These are phyloP conservation scores for Argynnis bischoffii DNA, from an alignment of 2,888 invertebrate genomes.

Conservation along the genomic window DNA sequence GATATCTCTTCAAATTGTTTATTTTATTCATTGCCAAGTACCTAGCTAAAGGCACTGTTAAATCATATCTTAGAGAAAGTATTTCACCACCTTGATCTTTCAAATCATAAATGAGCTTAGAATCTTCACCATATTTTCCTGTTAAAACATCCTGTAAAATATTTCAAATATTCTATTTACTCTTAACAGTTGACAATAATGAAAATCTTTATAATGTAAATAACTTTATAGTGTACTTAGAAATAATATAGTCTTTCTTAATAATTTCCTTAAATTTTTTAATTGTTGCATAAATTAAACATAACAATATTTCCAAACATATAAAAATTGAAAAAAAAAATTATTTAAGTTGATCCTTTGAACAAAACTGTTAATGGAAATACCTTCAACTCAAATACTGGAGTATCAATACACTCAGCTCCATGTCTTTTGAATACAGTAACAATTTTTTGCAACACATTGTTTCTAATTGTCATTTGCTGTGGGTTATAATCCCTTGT, in stretches of 20 bases:
- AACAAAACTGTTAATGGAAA: background rate
- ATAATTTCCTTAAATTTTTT: no score
- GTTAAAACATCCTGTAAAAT: slow-evolving; percentile 93
- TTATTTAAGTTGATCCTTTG: background rate
- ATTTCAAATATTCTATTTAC: slow-evolving; percentile 17
- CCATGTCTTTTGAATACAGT: slow-evolving; percentile 97
- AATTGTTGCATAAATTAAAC: no score
- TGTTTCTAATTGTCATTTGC: slow-evolving; percentile 96
- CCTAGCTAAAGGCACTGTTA: slow-evolving; percentile 98
- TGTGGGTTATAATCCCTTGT: slow-evolving; percentile 97
- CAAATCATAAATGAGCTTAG: slow-evolving; percentile 98
- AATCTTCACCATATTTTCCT: slow-evolving; percentile 99
- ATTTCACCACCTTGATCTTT: slow-evolving; percentile 99
- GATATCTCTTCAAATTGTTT: slow-evolving; percentile 95
- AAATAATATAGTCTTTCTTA: no score
- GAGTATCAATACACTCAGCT: slow-evolving; percentile 98
- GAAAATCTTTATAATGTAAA: no score
- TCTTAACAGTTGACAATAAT: slow-evolving; percentile 1
- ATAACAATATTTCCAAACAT: no score
- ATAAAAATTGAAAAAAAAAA: no score
- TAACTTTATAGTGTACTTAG: no score
- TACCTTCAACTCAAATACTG: slow-evolving; percentile 98
- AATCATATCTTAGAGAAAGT: slow-evolving; percentile 96
- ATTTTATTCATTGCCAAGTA: slow-evolving; percentile 99
- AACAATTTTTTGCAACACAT: slow-evolving; percentile 92